Evolutionary conservation across 2,888 invertebrate species (phyloP).

Genomic region (Cantharis rufa): DNA sequence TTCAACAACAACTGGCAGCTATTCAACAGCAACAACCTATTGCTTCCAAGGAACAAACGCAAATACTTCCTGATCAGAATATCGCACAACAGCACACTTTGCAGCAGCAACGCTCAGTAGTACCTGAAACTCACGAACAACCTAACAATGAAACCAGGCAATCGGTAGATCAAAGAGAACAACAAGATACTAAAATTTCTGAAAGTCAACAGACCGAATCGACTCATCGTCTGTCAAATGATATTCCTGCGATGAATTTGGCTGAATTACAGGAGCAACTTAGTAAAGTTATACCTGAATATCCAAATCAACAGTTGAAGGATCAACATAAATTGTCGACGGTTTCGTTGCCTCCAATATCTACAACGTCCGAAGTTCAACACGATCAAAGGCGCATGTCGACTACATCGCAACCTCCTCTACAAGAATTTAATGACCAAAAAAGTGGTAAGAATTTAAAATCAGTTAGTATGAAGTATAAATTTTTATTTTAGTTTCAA

Average conservation of each 20-base stretch:
- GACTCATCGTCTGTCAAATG: slow-evolving; percentile 39
- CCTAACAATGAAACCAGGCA: background rate
- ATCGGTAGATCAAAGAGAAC: background rate
- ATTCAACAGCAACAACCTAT: slow-evolving; percentile 56
- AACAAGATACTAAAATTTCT: background rate
- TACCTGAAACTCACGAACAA: background rate
- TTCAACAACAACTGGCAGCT: slow-evolving; percentile 58
- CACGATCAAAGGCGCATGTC: slow-evolving; percentile 48
- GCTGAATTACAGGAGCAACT: slow-evolving; percentile 51
- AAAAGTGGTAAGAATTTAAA: slow-evolving; percentile 5
- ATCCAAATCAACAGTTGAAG: slow-evolving; percentile 39
- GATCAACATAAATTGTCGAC: slow-evolving; percentile 46
- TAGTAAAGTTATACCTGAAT: slow-evolving; percentile 37
- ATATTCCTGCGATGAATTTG: slow-evolving; percentile 47
- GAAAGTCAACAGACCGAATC: background rate
- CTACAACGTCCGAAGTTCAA: slow-evolving; percentile 42
- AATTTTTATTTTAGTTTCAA: background rate
- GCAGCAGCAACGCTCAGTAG: background rate
- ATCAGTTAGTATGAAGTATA: background rate
- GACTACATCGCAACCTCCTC: slow-evolving; percentile 47
- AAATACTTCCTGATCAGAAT: slow-evolving; percentile 14
- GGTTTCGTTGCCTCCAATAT: slow-evolving; percentile 48
- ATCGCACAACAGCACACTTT: background rate
- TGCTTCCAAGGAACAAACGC: slow-evolving; percentile 16
- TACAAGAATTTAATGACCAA: slow-evolving; percentile 43